Base-by-base conservation (phyloP, 2,888 invertebrate species). In the Microplitis manilae region DNA sequence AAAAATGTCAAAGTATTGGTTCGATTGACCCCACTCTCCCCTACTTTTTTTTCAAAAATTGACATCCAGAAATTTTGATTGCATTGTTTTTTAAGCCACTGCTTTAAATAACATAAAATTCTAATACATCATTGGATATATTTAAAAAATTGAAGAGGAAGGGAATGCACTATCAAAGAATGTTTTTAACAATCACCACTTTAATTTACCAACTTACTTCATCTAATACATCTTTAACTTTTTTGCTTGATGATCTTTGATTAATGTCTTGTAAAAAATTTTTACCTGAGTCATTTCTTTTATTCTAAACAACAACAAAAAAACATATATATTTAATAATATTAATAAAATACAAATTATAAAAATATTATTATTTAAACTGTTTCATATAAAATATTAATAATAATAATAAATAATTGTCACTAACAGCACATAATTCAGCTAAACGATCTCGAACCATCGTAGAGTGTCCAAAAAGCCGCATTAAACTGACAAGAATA, bases 391-490 rank as follows among this genome's bases (percentile, higher is more conserved):
- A 20, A 20, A 20, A 20, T 20, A 20, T 1, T 20, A 20, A 6
- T 7, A 20, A 15, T 17, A 62, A 62, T 15, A 62, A 62, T 62
- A 17, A 15, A 15, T 62, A 62, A 61, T 62, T 68, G 75, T 81
- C 82, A 89, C 89, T 85, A 85, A 90, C 90, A 30, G 87, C 86
- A 81, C 83, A 85, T 80, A 90, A 85, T 77, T 90, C 90, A 15
- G 85, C 84, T 82, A 89, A 84, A 74, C 90, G 88, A 83, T 89
- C 89, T 76, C 89, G 87, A 64, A 88, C 84, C 89, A 90, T 89
- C 83, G 78, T 86, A 81, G 81, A 81, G 81, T 76, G 70, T 17
- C 69, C 13, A 73, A 61, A 65, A 61, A 77, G 68, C 79, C 39
- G 64, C 68, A 40, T 74, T 77, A 76, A 82, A 81, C 78, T 80